phyloP scores from a whole-genome alignment of 2,888 invertebrate genomes.

The Alentia gelatinosa region DNA sequence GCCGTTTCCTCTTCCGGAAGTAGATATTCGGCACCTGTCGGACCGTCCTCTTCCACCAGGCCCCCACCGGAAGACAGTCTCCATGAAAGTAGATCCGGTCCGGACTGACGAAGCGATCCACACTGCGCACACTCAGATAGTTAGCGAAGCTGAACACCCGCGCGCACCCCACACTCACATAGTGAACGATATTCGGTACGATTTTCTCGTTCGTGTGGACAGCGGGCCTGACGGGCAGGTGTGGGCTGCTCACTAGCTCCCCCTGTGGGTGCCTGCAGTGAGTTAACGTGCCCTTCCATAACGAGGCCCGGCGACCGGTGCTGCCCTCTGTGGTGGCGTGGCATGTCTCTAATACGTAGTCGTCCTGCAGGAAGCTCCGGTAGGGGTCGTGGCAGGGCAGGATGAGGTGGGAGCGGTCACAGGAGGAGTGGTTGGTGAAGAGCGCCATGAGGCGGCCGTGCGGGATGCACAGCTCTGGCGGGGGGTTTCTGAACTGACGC shows the following conservation, averaged over 20 bases:
- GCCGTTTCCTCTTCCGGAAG: background rate
- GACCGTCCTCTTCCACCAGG: background rate
- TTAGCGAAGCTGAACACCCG: background rate
- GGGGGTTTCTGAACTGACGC: too few relatives aligned
- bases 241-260: background rate
- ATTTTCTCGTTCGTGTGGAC: background rate
- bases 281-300: too few relatives aligned
- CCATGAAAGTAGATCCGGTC: background rate
- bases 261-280: background rate
- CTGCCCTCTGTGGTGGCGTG: too few relatives aligned
- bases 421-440: too few relatives aligned
- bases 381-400: too few relatives aligned
- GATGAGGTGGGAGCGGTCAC: too few relatives aligned
- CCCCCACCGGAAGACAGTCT: background rate
- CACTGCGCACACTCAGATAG: background rate
- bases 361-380: too few relatives aligned
- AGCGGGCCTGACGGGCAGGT: background rate
- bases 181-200: background rate
- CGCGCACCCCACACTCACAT: background rate
- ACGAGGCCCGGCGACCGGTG: too few relatives aligned
- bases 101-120: background rate
- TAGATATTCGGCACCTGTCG: background rate
- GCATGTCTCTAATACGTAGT: too few relatives aligned
- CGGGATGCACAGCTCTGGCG: too few relatives aligned
- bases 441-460: too few relatives aligned